Percentiles rank a stretch among this genome's conserved stretches.
Evolutionary conservation across 2,797 vertebrate species (phyloP).

Genomic region (Melanotaenia maccullochi): DNA sequence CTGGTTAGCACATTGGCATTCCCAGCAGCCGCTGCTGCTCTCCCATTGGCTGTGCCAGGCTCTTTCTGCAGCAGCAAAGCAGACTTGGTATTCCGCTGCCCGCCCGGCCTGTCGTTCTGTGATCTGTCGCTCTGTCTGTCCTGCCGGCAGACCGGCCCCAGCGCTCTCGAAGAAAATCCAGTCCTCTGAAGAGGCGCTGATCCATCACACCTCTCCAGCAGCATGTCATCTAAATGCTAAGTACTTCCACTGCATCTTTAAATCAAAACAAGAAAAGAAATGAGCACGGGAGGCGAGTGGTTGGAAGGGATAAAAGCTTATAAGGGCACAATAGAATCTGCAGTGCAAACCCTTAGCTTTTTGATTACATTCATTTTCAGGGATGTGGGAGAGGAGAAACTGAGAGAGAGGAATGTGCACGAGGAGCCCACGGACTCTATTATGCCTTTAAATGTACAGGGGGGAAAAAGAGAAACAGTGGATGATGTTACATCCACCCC

Average conservation of each 20-base stretch:
- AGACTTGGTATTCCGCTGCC: conserved; percentile 76
- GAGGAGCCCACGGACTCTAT: conserved; percentile 54
- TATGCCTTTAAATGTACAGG: conserved; percentile 52
- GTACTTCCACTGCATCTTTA: conserved; percentile 83
- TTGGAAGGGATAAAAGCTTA: conserved; percentile 67
- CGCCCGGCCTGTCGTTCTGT: conserved; percentile 36
- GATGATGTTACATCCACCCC: conserved; percentile 38
- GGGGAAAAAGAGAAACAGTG: conserved; percentile 16
- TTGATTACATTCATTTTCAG: conserved; percentile 76
- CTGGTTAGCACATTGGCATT: conserved; percentile 75
- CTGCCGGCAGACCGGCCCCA: conserved; percentile 26
- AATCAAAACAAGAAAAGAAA: conserved; percentile 83
- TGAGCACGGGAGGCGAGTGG: conserved; percentile 47
- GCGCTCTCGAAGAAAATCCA: conserved; percentile 68
- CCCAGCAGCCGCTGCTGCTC: conserved; percentile 67
- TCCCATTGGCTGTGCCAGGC: conserved; percentile 55
- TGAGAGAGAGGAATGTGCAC: conserved; percentile 44
- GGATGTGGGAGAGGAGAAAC: conserved; percentile 34
- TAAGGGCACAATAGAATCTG: conserved; percentile 76
- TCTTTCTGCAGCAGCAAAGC: conserved; percentile 46
- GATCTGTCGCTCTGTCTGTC: conserved; percentile 61
- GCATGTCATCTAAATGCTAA: conserved; percentile 90
- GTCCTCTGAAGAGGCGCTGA: conserved; percentile 76
- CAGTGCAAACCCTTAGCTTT: conserved; percentile 71
- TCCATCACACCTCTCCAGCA: conserved; percentile 81